Percentiles rank a stretch among this genome's conserved stretches.
Conservation (phyloP, 1,140 invertebrate genomes). For the Megathymus violae region DNA sequence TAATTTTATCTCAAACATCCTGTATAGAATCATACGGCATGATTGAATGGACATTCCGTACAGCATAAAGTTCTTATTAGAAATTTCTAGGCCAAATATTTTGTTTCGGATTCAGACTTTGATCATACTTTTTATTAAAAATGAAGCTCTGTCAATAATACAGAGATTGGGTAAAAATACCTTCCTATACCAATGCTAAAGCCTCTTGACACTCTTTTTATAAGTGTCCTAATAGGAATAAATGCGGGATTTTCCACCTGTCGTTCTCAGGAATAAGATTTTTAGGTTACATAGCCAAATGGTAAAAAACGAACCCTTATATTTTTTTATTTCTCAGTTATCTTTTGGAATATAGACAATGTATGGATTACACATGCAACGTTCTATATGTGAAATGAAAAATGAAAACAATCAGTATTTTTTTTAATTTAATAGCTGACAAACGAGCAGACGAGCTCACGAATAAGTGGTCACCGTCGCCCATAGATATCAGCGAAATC, state of each 20-base stretch:
- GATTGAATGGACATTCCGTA: neutral
- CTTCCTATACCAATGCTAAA: conserved; percentile 3
- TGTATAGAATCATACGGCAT: neutral
- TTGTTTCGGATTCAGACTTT: conserved; percentile 1
- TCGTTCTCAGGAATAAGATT: neutral
- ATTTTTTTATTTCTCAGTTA: too few species aligned
- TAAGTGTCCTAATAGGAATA: neutral
- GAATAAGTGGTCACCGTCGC: too few species aligned
- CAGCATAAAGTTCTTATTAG: conserved; percentile 1
- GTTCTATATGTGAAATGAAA: too few species aligned
- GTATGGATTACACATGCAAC: too few species aligned
- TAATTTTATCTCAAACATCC: too few species aligned
- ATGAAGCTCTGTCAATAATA: neutral
- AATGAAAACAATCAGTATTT: too few species aligned
- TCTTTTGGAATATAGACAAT: too few species aligned
- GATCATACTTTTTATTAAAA: conserved; percentile 9
- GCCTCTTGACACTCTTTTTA: conserved; percentile 10
- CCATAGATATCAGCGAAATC: too few species aligned
- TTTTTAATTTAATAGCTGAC: too few species aligned
- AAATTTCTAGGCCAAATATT: conserved; percentile 3
- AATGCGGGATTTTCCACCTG: neutral
- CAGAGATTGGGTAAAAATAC: neutral
- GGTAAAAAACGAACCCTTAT: too few species aligned
- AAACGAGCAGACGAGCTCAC: too few species aligned
- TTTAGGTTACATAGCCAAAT: neutral